Conservation (phyloP, 1,140 invertebrate genomes). For the Aethina tumida region DNA sequence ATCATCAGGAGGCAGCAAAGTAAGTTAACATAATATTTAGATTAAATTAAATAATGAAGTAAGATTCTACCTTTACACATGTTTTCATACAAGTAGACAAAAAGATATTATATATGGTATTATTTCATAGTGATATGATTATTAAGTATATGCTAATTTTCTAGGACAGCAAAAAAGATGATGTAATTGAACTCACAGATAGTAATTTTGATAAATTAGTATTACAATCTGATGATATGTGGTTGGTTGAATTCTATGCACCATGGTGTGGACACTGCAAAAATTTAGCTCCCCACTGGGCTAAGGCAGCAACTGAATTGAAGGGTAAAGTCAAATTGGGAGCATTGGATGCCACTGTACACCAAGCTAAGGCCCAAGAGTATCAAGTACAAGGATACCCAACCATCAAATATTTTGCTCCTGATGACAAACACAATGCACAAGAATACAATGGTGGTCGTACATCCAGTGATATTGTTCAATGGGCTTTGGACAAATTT, state of each 20-base stretch:
- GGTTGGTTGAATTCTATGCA: constrained; percentile 96
- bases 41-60: constrained; percentile 6
- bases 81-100: no score
- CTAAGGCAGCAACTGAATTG: constrained; percentile 67
- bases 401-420: constrained; percentile 91
- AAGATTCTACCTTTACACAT: no score
- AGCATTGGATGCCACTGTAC: constrained; percentile 91
- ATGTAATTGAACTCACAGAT: constrained; percentile 90
- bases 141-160: constrained; percentile 15
- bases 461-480: constrained; percentile 82
- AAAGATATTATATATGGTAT: no score
- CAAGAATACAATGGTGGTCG: constrained; percentile 86
- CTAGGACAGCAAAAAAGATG: constrained; percentile 37
- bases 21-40: constrained; percentile 7
- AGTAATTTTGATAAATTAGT: constrained; percentile 89
- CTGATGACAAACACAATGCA: constrained; percentile 68
- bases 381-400: constrained; percentile 89
- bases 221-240: constrained; percentile 82
- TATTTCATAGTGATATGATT: no score
- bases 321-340: constrained; percentile 73
- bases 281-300: constrained; percentile 91
- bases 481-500: constrained; percentile 79
- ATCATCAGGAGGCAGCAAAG: constrained; percentile 27
- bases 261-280: constrained; percentile 97
- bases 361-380: constrained; percentile 66